A percentile compares a stretch with the other conserved stretches of the same genome.
These are phyloP conservation scores for Platycnemis pennipes DNA, from an alignment of 2,888 invertebrate species.

Conservation along the genomic window DNA sequence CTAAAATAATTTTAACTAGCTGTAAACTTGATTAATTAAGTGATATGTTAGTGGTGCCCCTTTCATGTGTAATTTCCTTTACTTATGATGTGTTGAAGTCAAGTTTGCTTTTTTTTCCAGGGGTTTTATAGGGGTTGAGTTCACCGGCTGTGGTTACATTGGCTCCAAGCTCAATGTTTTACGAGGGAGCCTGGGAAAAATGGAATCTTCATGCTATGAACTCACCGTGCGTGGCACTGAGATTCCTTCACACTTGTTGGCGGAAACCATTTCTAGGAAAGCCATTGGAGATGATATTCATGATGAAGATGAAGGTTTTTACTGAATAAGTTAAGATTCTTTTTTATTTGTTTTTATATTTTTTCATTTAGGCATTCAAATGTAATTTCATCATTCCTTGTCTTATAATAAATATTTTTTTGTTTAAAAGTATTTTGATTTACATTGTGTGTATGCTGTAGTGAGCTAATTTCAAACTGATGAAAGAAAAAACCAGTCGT, in stretches of 20 bases:
- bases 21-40: no score
- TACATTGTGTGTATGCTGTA: no score
- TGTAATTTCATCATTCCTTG: background rate
- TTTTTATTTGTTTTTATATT: no score
- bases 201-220: slow-evolving; percentile 91
- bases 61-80: no score
- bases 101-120: slow-evolving; percentile 71
- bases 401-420: background rate
- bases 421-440: background rate
- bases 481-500: no score
- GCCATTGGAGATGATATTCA: slow-evolving; percentile 76
- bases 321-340: slow-evolving; percentile 69
- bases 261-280: slow-evolving; percentile 79
- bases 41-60: no score
- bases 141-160: slow-evolving; percentile 83
- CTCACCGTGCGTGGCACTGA: slow-evolving; percentile 90
- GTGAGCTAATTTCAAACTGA: no score
- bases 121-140: slow-evolving; percentile 79
- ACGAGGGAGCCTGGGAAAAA: slow-evolving; percentile 89
- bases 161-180: slow-evolving; percentile 86
- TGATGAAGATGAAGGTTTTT: slow-evolving; percentile 81
- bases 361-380: background rate
- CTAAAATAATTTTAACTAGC: no score
- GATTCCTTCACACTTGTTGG: slow-evolving; percentile 86
- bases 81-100: background rate